phyloP scores from a whole-genome alignment of 2,888 invertebrate species.

The Plagiodera versicolora region DNA sequence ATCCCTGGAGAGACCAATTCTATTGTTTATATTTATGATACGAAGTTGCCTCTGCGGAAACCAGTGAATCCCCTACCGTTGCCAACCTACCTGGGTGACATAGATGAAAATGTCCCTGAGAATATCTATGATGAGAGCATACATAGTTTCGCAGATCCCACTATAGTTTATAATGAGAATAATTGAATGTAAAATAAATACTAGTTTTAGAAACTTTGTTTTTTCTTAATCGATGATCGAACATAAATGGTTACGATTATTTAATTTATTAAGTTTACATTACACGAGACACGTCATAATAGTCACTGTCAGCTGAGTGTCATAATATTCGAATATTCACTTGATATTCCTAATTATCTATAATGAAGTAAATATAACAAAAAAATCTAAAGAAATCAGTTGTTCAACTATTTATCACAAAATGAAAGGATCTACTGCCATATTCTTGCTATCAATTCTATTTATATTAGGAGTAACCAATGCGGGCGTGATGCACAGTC shows the following conservation, averaged over 20 bases:
- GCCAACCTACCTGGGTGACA: slow-evolving; percentile 72
- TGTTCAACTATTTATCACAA: too few species aligned
- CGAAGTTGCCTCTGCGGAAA: slow-evolving; percentile 66
- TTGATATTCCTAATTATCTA: too few species aligned
- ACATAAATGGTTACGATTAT: too few species aligned
- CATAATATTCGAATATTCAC: too few species aligned
- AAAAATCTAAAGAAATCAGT: too few species aligned
- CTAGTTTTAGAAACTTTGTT: not conserved
- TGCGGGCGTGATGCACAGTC: slow-evolving; percentile 49
- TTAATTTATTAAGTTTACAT: too few species aligned
- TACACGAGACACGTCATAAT: too few species aligned
- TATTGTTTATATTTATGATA: slow-evolving; percentile 81
- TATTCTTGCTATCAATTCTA: not conserved
- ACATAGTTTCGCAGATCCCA: slow-evolving; percentile 73
- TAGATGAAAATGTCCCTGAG: slow-evolving; percentile 63
- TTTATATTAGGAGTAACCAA: slow-evolving; percentile 6
- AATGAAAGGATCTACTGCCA: not conserved
- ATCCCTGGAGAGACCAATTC: slow-evolving; percentile 83
- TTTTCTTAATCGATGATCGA: too few species aligned
- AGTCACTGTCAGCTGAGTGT: too few species aligned
- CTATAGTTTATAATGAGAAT: slow-evolving; percentile 65
- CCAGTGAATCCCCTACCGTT: slow-evolving; percentile 68
- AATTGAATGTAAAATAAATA: not conserved
- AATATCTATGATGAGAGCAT: slow-evolving; percentile 77
- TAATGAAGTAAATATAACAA: too few species aligned